These are phyloP conservation scores for Aptenodytes forsteri DNA, from an alignment of 2,113 vertebrate genomes.

Conservation along the genomic window DNA sequence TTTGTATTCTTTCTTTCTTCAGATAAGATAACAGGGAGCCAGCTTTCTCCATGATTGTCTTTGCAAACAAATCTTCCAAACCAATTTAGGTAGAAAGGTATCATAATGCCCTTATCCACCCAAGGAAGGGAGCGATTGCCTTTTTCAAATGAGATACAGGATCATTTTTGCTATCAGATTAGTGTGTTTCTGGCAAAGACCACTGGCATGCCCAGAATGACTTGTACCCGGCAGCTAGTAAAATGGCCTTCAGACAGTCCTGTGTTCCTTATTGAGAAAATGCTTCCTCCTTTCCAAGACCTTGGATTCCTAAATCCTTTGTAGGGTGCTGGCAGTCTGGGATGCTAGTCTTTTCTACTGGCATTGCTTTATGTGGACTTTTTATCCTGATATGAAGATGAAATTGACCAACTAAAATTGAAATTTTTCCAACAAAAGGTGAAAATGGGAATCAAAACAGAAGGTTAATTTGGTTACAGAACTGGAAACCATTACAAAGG, in stretches of 20 bases:
- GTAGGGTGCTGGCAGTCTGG: neutral
- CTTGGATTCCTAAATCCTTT: neutral
- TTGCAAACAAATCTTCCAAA: slow-evolving; percentile 2
- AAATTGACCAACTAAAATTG: neutral
- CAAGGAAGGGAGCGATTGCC: neutral
- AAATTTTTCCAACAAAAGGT: neutral
- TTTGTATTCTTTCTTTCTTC: neutral
- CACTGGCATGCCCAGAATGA: neutral
- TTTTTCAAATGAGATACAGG: neutral
- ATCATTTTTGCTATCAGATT: neutral
- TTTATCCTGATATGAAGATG: neutral
- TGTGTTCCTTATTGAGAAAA: neutral
- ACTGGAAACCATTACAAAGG: neutral
- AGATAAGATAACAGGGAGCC: neutral
- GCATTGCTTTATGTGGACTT: neutral
- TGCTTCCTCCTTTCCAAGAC: neutral
- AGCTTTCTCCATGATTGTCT: neutral
- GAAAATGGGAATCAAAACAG: neutral
- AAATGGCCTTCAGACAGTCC: neutral
- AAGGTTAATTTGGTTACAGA: neutral
- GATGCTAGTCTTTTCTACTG: neutral
- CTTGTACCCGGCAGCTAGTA: neutral
- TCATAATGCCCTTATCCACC: neutral
- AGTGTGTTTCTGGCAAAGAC: neutral
- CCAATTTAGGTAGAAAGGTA: neutral